Conservation (phyloP, 2,113 vertebrate species). For the Pelmatolapia mariae region DNA sequence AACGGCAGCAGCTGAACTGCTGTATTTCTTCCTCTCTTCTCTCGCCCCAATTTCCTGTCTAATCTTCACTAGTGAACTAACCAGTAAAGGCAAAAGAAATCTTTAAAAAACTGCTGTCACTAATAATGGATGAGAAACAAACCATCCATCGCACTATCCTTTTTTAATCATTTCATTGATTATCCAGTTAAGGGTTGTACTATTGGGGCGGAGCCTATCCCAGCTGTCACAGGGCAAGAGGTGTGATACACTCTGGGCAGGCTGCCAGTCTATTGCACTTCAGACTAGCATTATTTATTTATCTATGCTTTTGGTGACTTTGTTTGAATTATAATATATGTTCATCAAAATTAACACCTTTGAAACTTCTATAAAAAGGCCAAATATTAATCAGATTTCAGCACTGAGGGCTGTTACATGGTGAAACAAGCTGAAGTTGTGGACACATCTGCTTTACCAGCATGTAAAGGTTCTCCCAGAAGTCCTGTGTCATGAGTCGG, state of each 20-base stretch:
- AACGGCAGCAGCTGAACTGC: not conserved
- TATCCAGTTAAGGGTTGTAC: not conserved
- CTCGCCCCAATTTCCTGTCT: not conserved
- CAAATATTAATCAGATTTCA: not conserved
- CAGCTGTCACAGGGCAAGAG: not conserved
- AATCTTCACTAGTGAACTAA: not conserved
- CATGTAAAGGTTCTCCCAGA: conserved; percentile 97
- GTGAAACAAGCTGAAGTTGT: accelerated
- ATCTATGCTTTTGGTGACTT: not conserved
- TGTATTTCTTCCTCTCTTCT: not conserved
- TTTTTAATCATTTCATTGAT: not conserved
- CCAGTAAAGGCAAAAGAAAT: not conserved
- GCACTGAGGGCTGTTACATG: not conserved
- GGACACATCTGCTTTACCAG: conserved; percentile 74
- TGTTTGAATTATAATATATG: not conserved
- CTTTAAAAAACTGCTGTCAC: not conserved
- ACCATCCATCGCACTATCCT: not conserved
- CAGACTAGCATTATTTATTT: not conserved
- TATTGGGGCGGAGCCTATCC: not conserved
- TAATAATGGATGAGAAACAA: not conserved
- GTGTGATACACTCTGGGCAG: not conserved
- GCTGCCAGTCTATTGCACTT: not conserved
- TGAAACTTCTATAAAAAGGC: not conserved
- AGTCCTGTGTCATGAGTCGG: conserved; percentile 99
- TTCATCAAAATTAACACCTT: not conserved